Base-by-base conservation (phyloP, 2,797 vertebrate species). In the Syngnathus rostellatus region DNA sequence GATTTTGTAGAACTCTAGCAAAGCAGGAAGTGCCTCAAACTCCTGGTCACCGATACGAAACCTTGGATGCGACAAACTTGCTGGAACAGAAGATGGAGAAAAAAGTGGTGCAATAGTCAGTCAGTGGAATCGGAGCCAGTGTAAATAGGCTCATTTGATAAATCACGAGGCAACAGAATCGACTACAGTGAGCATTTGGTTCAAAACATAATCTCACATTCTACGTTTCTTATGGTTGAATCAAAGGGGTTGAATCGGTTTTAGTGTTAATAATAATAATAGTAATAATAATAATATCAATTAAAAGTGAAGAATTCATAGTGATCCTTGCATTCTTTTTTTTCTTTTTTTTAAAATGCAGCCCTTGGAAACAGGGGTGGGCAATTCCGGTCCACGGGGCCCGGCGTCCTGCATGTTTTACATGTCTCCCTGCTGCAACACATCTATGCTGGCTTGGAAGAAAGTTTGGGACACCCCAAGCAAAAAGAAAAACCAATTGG, bases 1-100 rank as follows among this genome's bases (percentile, higher is more conserved):
- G 85, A 98, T 98, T 90, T 97, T 98, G 85, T 99, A 99, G 91
- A 99, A 99, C 89, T 98, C 96, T 86, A 99, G 90, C 88, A 99
- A 89, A 83, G 94, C 92, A 41, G 94, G 93, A 75, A 99, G 93
- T 62, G 95, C 95, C 11, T 98, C 96, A 70, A 99, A 99, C 82
- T 99, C 96, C 88, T 98, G 96, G 90, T 99, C 97, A 55, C 96
- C 97, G 70, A 98, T 98, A 70, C 95, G 95, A 85, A 97, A 98
- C 70, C 93, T 91, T 58, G 91, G 91, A 71, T 89, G 91, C 68
- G 78, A 90, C 81, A 92, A 80, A 71, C 92, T 96, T 97, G 83
- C 21, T 65, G 71, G 71, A 67, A 85, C 68, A 8, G 61, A 61
- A 19, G 31, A n/a, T 39, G 51, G 8, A 59, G 31, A 31, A 31